Evolutionary conservation across 2,797 vertebrate genomes (phyloP).

Genomic region (Taeniopygia guttata): DNA sequence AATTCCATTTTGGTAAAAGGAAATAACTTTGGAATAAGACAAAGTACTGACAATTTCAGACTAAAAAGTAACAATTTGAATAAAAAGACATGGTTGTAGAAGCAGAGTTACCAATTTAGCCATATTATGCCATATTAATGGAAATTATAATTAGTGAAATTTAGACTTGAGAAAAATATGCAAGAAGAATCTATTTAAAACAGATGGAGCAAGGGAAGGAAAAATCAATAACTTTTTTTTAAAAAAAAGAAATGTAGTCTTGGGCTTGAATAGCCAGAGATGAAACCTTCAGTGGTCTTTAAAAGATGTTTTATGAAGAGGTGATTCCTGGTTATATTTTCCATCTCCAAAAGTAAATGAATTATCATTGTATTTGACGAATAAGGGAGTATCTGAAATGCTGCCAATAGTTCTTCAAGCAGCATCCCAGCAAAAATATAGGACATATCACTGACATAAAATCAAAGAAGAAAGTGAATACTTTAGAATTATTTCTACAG

Average conservation of each 20-base stretch:
- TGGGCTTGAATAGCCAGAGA: not conserved
- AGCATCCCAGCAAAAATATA: not conserved
- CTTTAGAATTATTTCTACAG: not conserved
- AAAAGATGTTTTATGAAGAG: not conserved
- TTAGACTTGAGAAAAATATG: not conserved
- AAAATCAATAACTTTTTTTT: not conserved
- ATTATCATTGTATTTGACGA: not conserved
- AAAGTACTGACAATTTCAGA: not conserved
- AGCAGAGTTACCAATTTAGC: not conserved
- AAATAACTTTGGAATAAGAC: not conserved
- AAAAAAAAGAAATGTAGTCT: not conserved
- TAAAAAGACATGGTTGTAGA: not conserved
- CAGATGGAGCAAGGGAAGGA: not conserved
- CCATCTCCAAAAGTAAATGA: not conserved
- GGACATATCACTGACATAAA: not conserved
- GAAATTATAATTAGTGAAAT: not conserved
- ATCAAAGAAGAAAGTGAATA: not conserved
- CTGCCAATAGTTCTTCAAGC: not conserved
- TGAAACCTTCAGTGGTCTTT: not conserved
- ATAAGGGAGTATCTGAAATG: not conserved
- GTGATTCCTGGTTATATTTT: not conserved
- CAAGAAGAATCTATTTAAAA: not conserved
- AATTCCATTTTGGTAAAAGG: not conserved
- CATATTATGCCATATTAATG: not conserved
- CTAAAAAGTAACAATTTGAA: not conserved